A percentile compares a stretch with the other conserved stretches of the same genome.
These are phyloP conservation scores for Myotis vivesi DNA, from an alignment of 2,797 vertebrate genomes.

Conservation along the genomic window DNA sequence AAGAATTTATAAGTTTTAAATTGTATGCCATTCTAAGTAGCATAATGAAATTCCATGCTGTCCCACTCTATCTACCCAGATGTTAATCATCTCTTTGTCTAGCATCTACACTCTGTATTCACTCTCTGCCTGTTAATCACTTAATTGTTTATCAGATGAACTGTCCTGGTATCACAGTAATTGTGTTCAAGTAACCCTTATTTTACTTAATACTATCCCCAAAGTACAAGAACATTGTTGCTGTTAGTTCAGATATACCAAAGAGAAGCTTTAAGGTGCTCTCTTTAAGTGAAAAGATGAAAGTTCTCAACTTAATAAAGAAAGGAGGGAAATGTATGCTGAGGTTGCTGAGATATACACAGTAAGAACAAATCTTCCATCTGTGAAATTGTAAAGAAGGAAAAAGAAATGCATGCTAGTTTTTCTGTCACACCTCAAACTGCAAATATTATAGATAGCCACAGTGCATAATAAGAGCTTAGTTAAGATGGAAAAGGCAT, in stretches of 20 bases:
- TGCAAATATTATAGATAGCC: neutral
- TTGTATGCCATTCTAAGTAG: neutral
- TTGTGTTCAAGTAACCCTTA: neutral
- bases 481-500: neutral
- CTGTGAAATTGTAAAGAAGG: neutral
- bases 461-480: neutral
- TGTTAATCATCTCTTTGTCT: neutral
- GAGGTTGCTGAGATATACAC: neutral
- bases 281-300: neutral
- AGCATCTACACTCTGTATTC: neutral
- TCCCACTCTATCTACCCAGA: neutral
- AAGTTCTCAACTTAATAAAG: neutral
- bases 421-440: neutral
- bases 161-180: neutral
- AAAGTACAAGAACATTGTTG: neutral
- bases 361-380: neutral
- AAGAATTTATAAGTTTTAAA: neutral
- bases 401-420: neutral
- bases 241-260: neutral
- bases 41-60: neutral
- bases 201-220: neutral
- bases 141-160: neutral
- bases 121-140: neutral
- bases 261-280: too few relatives aligned
- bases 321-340: neutral